Conservation (phyloP, 2,113 vertebrate genomes). For the Phrynosoma platyrhinos region DNA sequence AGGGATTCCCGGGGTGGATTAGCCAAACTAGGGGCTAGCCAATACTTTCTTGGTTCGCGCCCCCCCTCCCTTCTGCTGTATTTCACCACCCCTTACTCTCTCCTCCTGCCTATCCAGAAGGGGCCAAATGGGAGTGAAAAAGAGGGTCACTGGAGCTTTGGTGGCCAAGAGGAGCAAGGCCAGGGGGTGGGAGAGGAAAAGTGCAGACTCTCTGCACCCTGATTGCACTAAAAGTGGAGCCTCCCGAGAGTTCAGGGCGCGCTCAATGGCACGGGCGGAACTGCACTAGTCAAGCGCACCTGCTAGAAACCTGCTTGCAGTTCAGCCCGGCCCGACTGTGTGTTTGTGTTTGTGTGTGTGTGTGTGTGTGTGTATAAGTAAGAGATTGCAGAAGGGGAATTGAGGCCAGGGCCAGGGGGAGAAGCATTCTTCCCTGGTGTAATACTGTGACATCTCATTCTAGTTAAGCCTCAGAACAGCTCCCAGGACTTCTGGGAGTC, state of each 20-base stretch:
- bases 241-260: conserved; percentile 46
- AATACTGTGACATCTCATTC: conserved; percentile 77
- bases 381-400: conserved; percentile 54
- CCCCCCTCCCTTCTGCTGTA: no score
- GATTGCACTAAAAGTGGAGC: conserved; percentile 50
- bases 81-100: not conserved
- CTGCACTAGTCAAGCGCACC: conserved; percentile 50
- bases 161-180: conserved; percentile 42
- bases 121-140: not conserved
- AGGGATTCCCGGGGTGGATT: not conserved
- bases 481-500: conserved; percentile 49
- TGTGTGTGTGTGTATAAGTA: conserved; percentile 43
- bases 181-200: not conserved
- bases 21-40: no score
- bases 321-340: conserved; percentile 38
- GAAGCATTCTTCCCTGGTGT: conserved; percentile 68
- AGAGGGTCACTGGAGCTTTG: conserved; percentile 56
- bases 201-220: conserved; percentile 32
- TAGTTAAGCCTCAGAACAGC: conserved; percentile 72
- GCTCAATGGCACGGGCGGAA: conserved; percentile 46
- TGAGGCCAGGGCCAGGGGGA: conserved; percentile 18
- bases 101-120: no score
- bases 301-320: conserved; percentile 47
- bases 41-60: no score
- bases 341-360: conserved; percentile 53